Evolutionary conservation across 2,888 invertebrate species (phyloP).

Genomic region (Conus canariensis): DNA sequence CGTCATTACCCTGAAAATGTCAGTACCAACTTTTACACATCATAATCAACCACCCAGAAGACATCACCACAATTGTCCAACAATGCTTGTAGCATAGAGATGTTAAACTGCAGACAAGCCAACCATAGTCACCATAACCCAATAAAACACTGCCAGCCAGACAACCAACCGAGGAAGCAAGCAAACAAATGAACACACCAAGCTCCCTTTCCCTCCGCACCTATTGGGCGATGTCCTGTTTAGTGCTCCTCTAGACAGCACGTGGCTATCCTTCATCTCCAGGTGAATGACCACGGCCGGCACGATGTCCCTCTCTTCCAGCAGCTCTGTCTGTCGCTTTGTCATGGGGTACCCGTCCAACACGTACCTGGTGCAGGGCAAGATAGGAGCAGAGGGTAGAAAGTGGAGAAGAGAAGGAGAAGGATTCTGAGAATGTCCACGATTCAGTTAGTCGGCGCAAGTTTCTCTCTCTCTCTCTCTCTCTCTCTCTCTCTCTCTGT

Average conservation of each 20-base stretch:
- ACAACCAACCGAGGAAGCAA: no score
- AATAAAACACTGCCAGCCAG: no score
- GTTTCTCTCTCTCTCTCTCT: no score
- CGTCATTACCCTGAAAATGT: no score
- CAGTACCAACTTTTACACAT: no score
- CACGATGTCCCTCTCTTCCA: constrained; percentile 77
- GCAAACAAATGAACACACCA: not conserved
- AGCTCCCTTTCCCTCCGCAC: constrained; percentile 47
- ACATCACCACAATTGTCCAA: no score
- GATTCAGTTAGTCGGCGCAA: not conserved
- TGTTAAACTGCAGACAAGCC: no score
- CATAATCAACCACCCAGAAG: no score
- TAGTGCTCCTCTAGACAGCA: constrained; percentile 73
- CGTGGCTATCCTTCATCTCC: constrained; percentile 72
- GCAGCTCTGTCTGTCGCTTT: constrained; percentile 73
- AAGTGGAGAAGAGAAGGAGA: not conserved
- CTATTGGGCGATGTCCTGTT: constrained; percentile 73
- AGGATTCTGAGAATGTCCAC: no score
- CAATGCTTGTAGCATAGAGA: no score
- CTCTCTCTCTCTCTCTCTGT: no score
- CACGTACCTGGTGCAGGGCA: constrained; percentile 69
- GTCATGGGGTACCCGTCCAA: constrained; percentile 78
- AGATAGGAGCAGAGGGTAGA: not conserved
- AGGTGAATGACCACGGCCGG: constrained; percentile 76
- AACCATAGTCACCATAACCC: no score